Conservation (phyloP, 2,888 invertebrate species). For the Philereme vetulata region DNA sequence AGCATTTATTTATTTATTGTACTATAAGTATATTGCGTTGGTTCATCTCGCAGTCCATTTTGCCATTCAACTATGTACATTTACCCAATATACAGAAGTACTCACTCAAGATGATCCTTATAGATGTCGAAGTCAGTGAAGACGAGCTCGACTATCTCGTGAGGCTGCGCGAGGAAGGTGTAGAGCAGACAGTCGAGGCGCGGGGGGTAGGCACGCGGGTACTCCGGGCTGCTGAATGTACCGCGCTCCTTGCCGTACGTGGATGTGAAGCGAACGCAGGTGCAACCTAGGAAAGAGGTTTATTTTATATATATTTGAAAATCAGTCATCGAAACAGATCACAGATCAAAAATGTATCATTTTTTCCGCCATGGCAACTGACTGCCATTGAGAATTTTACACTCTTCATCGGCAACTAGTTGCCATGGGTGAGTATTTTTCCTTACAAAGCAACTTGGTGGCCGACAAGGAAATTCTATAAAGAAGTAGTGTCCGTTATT, state of each 20-base stretch:
- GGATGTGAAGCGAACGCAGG: slow-evolving; percentile 91
- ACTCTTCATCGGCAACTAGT: too few relatives aligned
- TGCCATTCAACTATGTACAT: background rate
- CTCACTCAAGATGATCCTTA: slow-evolving; percentile 87
- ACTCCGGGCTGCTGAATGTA: slow-evolving; percentile 92
- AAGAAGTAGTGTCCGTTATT: too few relatives aligned
- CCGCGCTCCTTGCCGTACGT: slow-evolving; percentile 91
- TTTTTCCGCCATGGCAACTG: too few relatives aligned
- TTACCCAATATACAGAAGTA: slow-evolving; percentile 44
- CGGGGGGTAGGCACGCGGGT: slow-evolving; percentile 89
- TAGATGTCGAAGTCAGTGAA: slow-evolving; percentile 92
- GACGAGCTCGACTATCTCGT: slow-evolving; percentile 92
- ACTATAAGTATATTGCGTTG: too few relatives aligned
- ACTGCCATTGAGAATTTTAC: too few relatives aligned
- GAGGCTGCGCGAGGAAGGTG: slow-evolving; percentile 90
- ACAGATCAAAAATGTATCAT: too few relatives aligned
- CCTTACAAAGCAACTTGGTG: too few relatives aligned
- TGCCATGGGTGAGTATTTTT: too few relatives aligned
- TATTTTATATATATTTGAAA: too few relatives aligned
- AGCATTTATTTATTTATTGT: too few relatives aligned
- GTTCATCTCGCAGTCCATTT: background rate
- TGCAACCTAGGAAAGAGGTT: slow-evolving; percentile 86
- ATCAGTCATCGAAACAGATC: background rate
- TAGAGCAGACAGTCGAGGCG: slow-evolving; percentile 92
- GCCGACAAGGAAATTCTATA: too few relatives aligned